Percentiles rank a stretch among this genome's conserved stretches.
phyloP scores from a whole-genome alignment of 2,797 vertebrate genomes.

The Enteromius viviparus region DNA sequence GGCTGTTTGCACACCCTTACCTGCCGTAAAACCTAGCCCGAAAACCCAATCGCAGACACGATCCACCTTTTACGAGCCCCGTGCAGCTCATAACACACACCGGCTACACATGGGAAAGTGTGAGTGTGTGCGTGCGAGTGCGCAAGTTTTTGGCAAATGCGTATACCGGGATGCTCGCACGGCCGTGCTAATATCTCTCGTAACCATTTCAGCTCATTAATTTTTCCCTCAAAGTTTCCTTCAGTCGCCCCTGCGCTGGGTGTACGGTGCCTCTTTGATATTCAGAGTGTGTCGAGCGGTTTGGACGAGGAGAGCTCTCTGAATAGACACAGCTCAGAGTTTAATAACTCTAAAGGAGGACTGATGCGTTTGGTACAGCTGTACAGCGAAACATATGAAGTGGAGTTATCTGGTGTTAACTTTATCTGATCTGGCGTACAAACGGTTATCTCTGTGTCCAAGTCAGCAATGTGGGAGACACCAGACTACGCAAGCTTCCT shows the following conservation, averaged over 20 bases:
- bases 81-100: slow-evolving; percentile 12
- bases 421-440: slow-evolving; percentile 39
- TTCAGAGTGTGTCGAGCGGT: slow-evolving; percentile 30
- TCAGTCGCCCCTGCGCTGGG: slow-evolving; percentile 44
- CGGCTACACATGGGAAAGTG: slow-evolving; percentile 24
- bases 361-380: slow-evolving; percentile 18
- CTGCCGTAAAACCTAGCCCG: slow-evolving; percentile 42
- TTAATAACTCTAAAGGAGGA: slow-evolving; percentile 28
- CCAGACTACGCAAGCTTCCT: background rate
- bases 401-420: slow-evolving; percentile 28
- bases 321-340: slow-evolving; percentile 33
- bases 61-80: slow-evolving; percentile 52
- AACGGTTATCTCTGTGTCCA: slow-evolving; percentile 20
- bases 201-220: slow-evolving; percentile 58
- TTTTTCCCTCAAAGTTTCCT: slow-evolving; percentile 58
- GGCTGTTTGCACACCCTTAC: slow-evolving; percentile 41
- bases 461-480: slow-evolving; percentile 7
- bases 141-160: background rate
- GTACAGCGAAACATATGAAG: slow-evolving; percentile 12
- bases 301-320: slow-evolving; percentile 30
- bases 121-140: background rate
- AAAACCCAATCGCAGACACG: slow-evolving; percentile 27
- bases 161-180: slow-evolving; percentile 6
- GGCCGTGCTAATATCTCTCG: slow-evolving; percentile 42
- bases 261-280: slow-evolving; percentile 37